A percentile compares a stretch with the other conserved stretches of the same genome.
These are phyloP conservation scores for Drosophila hydei DNA, from an alignment of 1,140 invertebrate species.

Conservation along the genomic window DNA sequence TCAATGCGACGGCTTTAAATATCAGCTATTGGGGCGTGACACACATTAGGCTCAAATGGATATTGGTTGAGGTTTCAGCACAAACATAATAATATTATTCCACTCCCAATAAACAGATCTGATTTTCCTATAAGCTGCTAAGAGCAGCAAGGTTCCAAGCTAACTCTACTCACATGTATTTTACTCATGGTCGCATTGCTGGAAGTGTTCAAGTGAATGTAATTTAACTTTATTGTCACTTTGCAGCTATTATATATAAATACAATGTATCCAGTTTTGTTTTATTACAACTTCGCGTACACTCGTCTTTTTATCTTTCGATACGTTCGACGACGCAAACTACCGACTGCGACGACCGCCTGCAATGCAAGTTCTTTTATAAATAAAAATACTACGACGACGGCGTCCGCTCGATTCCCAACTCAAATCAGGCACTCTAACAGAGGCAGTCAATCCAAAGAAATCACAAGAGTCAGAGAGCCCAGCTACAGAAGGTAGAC, in stretches of 20 bases:
- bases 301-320: constrained; percentile 50
- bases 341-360: constrained; percentile 60
- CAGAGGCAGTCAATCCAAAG: constrained; percentile 64
- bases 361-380: constrained; percentile 81
- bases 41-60: constrained; percentile 56
- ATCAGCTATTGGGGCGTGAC: constrained; percentile 64
- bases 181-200: constrained; percentile 57
- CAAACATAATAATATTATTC: constrained; percentile 40
- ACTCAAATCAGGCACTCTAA: constrained; percentile 56
- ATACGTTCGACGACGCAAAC: constrained; percentile 8
- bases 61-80: constrained; percentile 44
- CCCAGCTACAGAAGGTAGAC: constrained; percentile 12
- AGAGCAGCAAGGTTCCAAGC: too few species aligned
- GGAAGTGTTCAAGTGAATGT: constrained; percentile 23
- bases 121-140: not conserved
- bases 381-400: constrained; percentile 64
- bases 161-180: constrained; percentile 64
- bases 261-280: constrained; percentile 31
- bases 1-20: constrained; percentile 12
- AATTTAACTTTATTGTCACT: constrained; percentile 62
- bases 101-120: constrained; percentile 32
- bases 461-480: constrained; percentile 55
- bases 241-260: constrained; percentile 15
- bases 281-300: constrained; percentile 43
- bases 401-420: constrained; percentile 56